Percentiles rank a stretch among this genome's conserved stretches.
Conservation (phyloP, 37 sponge, comb jelly and placozoan genomes). For the Oscarella lobularis region DNA sequence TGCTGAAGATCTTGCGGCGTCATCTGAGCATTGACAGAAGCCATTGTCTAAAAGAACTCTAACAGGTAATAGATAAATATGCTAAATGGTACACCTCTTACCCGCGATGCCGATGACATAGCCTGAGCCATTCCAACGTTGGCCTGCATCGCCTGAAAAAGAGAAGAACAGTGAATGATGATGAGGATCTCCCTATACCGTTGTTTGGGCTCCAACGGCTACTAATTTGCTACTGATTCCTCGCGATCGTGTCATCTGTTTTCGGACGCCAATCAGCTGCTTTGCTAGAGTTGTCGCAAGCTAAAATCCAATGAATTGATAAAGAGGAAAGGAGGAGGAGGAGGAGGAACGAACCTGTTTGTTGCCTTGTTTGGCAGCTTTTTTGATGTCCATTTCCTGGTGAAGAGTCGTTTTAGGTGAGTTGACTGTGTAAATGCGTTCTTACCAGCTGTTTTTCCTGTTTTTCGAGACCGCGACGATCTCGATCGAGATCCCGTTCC, state of each 20-base stretch:
- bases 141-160: constrained; percentile 12
- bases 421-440: background rate
- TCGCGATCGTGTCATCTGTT: constrained; percentile 80
- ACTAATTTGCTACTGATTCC: constrained; percentile 74
- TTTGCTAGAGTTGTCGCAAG: constrained; percentile 64
- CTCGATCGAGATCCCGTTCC: constrained; percentile 67
- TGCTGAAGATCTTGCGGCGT: constrained; percentile 68
- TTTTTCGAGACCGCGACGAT: constrained; percentile 58
- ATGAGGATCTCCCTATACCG: constrained; percentile 17
- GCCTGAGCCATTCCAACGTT: constrained; percentile 18
- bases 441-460: constrained; percentile 87
- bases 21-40: constrained; percentile 71
- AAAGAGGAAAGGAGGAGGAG: background rate
- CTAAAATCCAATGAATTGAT: constrained; percentile 7
- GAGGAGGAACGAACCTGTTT: constrained; percentile 63
- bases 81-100: too few species aligned
- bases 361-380: constrained; percentile 87
- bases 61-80: constrained; percentile 5
- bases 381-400: constrained; percentile 91
- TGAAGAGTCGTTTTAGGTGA: background rate
- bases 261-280: constrained; percentile 82
- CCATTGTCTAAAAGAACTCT: constrained; percentile 48
- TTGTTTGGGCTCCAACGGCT: constrained; percentile 72
- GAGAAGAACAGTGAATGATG: background rate
- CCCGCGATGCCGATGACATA: too few species aligned